Evolutionary conservation across 1,140 invertebrate genomes (phyloP).

Genomic region (Drosophila varians): DNA sequence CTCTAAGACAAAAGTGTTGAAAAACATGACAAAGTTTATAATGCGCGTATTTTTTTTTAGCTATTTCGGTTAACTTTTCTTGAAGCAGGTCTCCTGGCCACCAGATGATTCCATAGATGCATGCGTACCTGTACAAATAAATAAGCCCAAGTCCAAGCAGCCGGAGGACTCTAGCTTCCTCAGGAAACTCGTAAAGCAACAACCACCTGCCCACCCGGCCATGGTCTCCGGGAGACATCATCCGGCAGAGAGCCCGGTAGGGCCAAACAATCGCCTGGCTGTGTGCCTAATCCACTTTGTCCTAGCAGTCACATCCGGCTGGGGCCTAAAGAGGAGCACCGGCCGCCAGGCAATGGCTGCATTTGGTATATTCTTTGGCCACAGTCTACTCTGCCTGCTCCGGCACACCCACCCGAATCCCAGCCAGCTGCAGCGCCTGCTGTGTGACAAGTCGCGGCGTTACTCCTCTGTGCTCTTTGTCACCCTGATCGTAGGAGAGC

Average conservation of each 20-base stretch:
- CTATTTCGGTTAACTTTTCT: not conserved
- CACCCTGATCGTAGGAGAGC: slow-evolving; percentile 55
- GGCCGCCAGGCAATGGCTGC: slow-evolving; percentile 48
- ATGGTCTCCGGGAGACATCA: not conserved
- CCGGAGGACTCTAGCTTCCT: not conserved
- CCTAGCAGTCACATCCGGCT: slow-evolving; percentile 59
- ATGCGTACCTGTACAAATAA: not conserved
- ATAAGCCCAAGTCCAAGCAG: not conserved
- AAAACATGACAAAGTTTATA: no score
- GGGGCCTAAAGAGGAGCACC: slow-evolving; percentile 59
- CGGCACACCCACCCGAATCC: slow-evolving; percentile 75
- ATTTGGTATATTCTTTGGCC: slow-evolving; percentile 59
- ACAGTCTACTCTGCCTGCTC: slow-evolving; percentile 59
- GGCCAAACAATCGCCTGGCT: slow-evolving; percentile 29
- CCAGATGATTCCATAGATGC: not conserved
- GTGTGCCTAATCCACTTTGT: slow-evolving; percentile 62
- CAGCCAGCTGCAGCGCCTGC: slow-evolving; percentile 43
- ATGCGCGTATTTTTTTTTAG: not conserved
- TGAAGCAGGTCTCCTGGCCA: not conserved
- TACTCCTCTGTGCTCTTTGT: slow-evolving; percentile 61
- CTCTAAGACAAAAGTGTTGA: no score
- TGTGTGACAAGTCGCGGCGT: slow-evolving; percentile 54
- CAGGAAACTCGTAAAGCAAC: not conserved
- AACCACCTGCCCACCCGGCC: not conserved
- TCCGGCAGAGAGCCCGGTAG: not conserved